Evolutionary conservation across 2,888 invertebrate genomes (phyloP), one percentile per base, ranked within the genome.

Genomic region (Sinohyriopsis cumingii): DNA sequence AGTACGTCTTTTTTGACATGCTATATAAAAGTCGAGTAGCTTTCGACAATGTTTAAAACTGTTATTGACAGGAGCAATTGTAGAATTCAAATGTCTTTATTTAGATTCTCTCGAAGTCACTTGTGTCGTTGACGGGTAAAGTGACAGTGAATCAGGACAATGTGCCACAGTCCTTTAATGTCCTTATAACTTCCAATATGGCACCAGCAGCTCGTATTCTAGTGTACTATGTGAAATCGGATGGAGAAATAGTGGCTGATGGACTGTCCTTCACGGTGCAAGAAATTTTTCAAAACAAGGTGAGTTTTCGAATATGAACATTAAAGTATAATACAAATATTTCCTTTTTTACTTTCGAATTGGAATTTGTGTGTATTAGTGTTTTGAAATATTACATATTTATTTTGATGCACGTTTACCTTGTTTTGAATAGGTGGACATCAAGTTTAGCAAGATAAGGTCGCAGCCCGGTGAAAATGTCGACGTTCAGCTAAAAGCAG

Each of bases 401-500:
- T 28, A 0, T 18, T 24, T 33, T 61, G 5, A 25, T 4, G 4
- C 5, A 28, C 4, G 25, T 25, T n/a, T 28, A 25, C 45, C 28
- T 69, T n/a, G 22, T 3, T 54, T 56, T 72, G 64, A 67, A 9
- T 67, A 84, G 84, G 81, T 95, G 61, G 92, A 94, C 54, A 92
- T 95, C 15, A 93, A 92, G 3, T 84, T 82, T 63, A 69, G 75
- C 33, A 69, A 70, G 33, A 90, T 91, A 7, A 93, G 93, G 88
- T 93, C 93, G 0, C 93, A 93, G 67, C 96, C 96, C 1, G 95
- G 95, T 67, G 92, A 93, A 54, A 76, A 94, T 72, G 93, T 97
- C 0, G 94, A 95, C 77, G 90, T 98, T 20, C 92, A 93, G 5
- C 93, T 97, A n/a, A 91, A 93, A 45, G 94, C 97, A 0, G 95